Evolutionary conservation across 2,888 invertebrate genomes (phyloP).

Genomic region (Phragmatobia fuliginosa): DNA sequence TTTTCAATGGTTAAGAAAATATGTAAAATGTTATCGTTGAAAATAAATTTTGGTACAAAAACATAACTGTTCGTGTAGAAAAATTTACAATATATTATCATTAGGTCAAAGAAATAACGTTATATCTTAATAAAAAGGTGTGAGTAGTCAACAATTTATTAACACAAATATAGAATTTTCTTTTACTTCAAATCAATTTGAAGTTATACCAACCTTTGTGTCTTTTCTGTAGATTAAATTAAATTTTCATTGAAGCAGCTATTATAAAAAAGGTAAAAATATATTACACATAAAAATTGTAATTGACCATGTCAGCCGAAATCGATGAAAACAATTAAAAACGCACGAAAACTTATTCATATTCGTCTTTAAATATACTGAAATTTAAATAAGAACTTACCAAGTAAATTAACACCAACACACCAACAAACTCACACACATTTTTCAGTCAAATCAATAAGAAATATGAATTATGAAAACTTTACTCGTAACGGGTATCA

Average conservation of each 20-base stretch:
- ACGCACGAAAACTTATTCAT: too few species aligned
- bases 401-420: neutral
- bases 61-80: neutral
- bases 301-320: too few species aligned
- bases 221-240: too few species aligned
- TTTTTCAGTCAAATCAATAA: neutral
- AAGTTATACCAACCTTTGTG: too few species aligned
- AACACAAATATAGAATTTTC: neutral
- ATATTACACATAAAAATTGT: too few species aligned
- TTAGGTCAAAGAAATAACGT: neutral
- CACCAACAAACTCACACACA: conserved; percentile 10
- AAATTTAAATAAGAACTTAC: conserved; percentile 5
- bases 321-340: too few species aligned
- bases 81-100: neutral
- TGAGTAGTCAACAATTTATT: neutral
- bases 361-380: neutral
- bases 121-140: neutral
- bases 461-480: neutral
- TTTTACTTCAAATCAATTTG: too few species aligned
- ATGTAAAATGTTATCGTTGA: neutral
- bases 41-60: neutral
- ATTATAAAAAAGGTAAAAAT: too few species aligned
- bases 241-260: too few species aligned
- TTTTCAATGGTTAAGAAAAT: too few species aligned
- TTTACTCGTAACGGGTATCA: neutral